Base-by-base conservation (phyloP, 2,888 invertebrate species). In the Sycophila texana region DNA sequence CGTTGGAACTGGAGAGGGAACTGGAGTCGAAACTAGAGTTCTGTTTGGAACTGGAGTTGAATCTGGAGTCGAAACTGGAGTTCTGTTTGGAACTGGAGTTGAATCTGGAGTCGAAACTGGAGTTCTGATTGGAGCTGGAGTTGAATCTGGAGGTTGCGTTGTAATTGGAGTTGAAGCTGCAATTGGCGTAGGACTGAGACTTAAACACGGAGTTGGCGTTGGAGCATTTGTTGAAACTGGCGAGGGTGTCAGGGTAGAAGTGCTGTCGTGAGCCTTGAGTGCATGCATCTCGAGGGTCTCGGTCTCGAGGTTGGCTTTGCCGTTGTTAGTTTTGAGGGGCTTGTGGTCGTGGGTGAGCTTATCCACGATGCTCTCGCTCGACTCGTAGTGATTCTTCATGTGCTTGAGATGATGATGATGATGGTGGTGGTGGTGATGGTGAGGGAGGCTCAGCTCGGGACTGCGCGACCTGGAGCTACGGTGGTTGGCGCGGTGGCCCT, bases 391-490 rank as follows among this genome's bases (percentile, higher is more conserved):
- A 26, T 39, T 79, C 14, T 61, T 53, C 20, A 10, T 7, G 26
- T 76, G 70, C 13, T 74, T 74, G 1, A 5, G 7, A 0, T 49
- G 13, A 65, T 51, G 66, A 66, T 65, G 70, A 39, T 63, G 58
- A 14, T 67, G 58, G 26, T 68, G 71, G 55, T 66, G 73, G 12
- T 75, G 76, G 68, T 79, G 82, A 26, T 71, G 81, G 10, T 80
- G 80, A 18, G 67, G 30, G 10, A n/a, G 1, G 5, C n/a, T 58
- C 2, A 39, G 20, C 13, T 87, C 87, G 0, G 86, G 87, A 10
- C 86, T 86, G 70, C 83, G 84, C 12, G 87, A 86, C 77, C 83
- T 79, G 1, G 86, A 85, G 13, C 82, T 83, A 60, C 80, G 83
- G 20, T 79, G 72, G 61, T 83, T 83, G 13, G 4, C 53, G 10